Conservation (phyloP, 2,888 invertebrate genomes). For the Epiperipatus broadwayi region DNA sequence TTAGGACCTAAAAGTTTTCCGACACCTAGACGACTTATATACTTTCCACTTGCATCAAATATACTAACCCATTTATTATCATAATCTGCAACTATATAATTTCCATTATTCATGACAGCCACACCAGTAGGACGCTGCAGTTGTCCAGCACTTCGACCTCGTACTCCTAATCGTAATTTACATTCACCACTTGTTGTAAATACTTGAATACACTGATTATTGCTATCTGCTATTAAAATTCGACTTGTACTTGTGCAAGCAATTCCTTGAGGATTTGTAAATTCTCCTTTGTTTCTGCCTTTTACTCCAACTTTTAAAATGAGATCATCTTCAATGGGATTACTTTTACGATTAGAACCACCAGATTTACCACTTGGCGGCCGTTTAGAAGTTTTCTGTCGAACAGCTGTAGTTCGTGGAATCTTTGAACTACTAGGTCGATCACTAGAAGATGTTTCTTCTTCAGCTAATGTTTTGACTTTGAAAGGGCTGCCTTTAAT, state of each 20-base stretch:
- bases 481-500: conserved; percentile 32
- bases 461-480: conserved; percentile 23
- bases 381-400: conserved; percentile 28
- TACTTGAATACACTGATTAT: conserved; percentile 32
- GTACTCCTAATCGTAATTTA: conserved; percentile 28
- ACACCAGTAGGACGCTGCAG: conserved; percentile 36
- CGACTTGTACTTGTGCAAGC: conserved; percentile 26
- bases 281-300: conserved; percentile 34
- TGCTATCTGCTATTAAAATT: conserved; percentile 33
- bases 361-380: conserved; percentile 28
- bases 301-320: conserved; percentile 31
- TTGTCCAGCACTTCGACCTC: conserved; percentile 34
- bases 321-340: conserved; percentile 33
- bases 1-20: conserved; percentile 35
- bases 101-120: conserved; percentile 28
- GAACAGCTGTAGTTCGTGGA: conserved; percentile 25
- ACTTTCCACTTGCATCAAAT: conserved; percentile 33
- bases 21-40: conserved; percentile 31
- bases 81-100: conserved; percentile 35
- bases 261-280: conserved; percentile 36
- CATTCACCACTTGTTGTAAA: conserved; percentile 29
- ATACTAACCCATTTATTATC: conserved; percentile 36
- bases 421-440: conserved; percentile 23
- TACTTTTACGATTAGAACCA: conserved; percentile 28
- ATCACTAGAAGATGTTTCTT: conserved; percentile 22